These are phyloP conservation scores for Crypturellus undulatus DNA, from an alignment of 2,113 vertebrate genomes.

Conservation along the genomic window DNA sequence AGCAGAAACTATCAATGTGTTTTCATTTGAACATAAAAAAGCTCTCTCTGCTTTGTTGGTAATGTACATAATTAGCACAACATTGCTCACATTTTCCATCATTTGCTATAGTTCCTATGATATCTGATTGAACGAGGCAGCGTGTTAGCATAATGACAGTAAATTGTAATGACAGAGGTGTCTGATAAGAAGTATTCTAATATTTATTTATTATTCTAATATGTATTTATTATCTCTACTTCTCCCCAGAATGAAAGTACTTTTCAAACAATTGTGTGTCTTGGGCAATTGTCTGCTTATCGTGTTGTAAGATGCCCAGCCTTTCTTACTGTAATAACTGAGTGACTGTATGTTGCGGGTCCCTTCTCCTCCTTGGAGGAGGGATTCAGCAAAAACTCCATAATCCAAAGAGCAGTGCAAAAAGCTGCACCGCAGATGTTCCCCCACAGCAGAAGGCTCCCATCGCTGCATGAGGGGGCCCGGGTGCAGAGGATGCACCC, in stretches of 20 bases:
- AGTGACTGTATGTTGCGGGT: background rate
- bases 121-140: background rate
- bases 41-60: background rate
- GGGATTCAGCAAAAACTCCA: background rate
- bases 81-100: background rate
- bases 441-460: background rate
- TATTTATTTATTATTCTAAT: background rate
- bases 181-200: background rate
- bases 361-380: background rate
- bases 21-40: background rate
- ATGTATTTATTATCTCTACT: background rate
- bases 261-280: background rate
- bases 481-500: fast-evolving
- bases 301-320: background rate
- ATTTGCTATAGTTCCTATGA: background rate
- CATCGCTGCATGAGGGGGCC: background rate
- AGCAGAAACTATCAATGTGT: background rate
- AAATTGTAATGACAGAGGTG: background rate
- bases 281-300: background rate
- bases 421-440: too few species aligned
- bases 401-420: background rate
- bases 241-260: background rate
- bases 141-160: background rate
- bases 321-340: background rate
- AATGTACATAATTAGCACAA: background rate